Base-by-base conservation (phyloP, 1,140 invertebrate species). In the Aradophagus sp. region DNA sequence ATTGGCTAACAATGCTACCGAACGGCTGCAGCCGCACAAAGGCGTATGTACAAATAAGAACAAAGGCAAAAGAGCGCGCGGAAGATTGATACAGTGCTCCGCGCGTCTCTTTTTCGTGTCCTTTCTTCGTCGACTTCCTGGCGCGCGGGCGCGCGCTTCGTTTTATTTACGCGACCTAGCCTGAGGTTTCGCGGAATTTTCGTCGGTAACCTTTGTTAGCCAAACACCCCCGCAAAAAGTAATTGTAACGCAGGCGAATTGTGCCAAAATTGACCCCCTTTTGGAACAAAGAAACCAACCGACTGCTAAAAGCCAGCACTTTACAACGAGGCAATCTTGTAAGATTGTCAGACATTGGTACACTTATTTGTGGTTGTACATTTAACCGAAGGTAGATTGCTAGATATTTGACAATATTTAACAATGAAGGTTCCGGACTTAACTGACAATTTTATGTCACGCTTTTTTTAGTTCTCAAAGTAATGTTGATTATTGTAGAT, bases 1-100 rank as follows among this genome's bases (percentile, higher is more conserved):
- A 73, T 70, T 75, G 65, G 66, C 74, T 42, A 56, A 75, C 63
- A 75, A 75, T 72, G 27, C 31, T 17, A 34, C 19, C 12, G 53
- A n/a, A n/a, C 32, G 23, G 44, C 19, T 8, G 50, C 53, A 56
- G 29, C 45, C 7, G 26, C 27, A 72, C 45, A 68, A 63, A 61
- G 69, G 52, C 55, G 36, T 62, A 47, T 45, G 58, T 55, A 67
- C 56, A 59, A 63, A 63, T 63, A 63, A 65, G 58, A 65, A 71
- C 58, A 71, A 58, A 47, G 29, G 35, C 31, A n/a, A 27, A 27
- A 13, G 48, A 44, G 45, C 20, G 55, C 47, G 17, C 16, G 38
- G 45, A 53, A 66, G 52, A 68, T 66, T 66, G 62, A 68, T 58
- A 72, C 29, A 66, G 52, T 19, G 47, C 47, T 48, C 59, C n/a